Base-by-base conservation (phyloP, 2,888 invertebrate species). In the Exephanes ischioxanthus region DNA sequence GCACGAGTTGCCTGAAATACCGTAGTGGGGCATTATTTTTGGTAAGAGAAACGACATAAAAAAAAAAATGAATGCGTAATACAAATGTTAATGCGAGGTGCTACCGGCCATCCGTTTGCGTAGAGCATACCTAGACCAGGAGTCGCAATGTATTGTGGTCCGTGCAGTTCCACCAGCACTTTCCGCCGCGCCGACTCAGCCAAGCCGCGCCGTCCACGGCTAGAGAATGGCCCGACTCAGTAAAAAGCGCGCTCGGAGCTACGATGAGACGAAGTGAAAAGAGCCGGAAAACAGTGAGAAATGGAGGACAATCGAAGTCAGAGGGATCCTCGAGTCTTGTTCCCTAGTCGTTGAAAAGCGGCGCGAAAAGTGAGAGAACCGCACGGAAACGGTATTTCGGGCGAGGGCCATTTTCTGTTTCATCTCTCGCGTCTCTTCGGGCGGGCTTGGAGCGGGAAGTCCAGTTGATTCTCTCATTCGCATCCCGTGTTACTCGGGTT, bases 51-150 rank as follows among this genome's bases (percentile, higher is more conserved):
- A 48, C 16, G 16, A 16, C 26, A 26, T 26, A 3, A 0, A 41
- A 58, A 11, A 81, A 89, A 82, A 86, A 88, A 90, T 89, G 77
- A 88, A 83, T 84, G 88, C 68, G 89, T 90, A 91, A 92, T 91
- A 91, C 91, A 91, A 92, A 92, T 91, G 92, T 91, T 92, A 92
- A 92, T 91, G 89, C 85, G 79, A 78, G 80, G 78, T 73, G 79
- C 73, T 37, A 75, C 68, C 45, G 67, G 33, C 51, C 63, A 7
- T 51, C 14, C 45, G 48, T 48, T 75, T 11, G 41, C n/a, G 3
- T 22, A 48, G 30, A 58, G 19, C 61, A 48, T 70, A 41, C 14
- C 22, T 22, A 26, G 3, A 45, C 41, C 26, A 41, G 58, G 33
- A 26, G 37, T 26, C 55, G 26, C 61, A 61, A 45, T 30, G 45